Evolutionary conservation across 2,797 vertebrate species (phyloP).

Genomic region (Poecile montanus): DNA sequence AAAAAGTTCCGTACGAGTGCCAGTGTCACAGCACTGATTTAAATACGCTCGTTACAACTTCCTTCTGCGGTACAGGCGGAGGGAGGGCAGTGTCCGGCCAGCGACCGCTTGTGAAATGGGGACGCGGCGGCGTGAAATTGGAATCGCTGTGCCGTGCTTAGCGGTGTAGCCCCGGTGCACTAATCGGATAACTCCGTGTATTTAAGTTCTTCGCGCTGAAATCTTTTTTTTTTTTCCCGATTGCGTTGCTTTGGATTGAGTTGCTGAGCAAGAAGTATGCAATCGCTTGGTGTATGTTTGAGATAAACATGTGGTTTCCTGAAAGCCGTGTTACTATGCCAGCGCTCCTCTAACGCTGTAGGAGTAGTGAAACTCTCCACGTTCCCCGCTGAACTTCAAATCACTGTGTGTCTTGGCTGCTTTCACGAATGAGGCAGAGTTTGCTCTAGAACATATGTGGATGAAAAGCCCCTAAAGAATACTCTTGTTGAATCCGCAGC

Average conservation of each 20-base stretch:
- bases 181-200: neutral
- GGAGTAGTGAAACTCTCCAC: neutral
- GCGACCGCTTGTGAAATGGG: neutral
- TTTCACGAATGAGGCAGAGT: neutral
- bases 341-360: neutral
- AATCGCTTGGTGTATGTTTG: neutral
- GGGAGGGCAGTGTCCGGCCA: slow-evolving; percentile 16
- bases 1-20: neutral
- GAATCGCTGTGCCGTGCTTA: neutral
- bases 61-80: slow-evolving; percentile 39
- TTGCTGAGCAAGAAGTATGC: neutral
- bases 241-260: neutral
- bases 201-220: neutral
- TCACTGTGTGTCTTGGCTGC: neutral
- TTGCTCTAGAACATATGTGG: neutral
- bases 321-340: slow-evolving; percentile 21
- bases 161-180: neutral
- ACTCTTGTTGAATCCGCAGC: neutral
- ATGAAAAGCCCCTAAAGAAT: neutral
- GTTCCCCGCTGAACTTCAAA: neutral
- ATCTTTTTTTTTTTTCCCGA: neutral
- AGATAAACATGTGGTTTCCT: slow-evolving; percentile 66
- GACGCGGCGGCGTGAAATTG: neutral
- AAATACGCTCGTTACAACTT: slow-evolving; percentile 40
- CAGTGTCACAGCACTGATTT: slow-evolving; percentile 56